Percentiles rank a stretch among this genome's conserved stretches.
Evolutionary conservation across 2,113 vertebrate species (phyloP).

Genomic region (Syngnathus floridae): DNA sequence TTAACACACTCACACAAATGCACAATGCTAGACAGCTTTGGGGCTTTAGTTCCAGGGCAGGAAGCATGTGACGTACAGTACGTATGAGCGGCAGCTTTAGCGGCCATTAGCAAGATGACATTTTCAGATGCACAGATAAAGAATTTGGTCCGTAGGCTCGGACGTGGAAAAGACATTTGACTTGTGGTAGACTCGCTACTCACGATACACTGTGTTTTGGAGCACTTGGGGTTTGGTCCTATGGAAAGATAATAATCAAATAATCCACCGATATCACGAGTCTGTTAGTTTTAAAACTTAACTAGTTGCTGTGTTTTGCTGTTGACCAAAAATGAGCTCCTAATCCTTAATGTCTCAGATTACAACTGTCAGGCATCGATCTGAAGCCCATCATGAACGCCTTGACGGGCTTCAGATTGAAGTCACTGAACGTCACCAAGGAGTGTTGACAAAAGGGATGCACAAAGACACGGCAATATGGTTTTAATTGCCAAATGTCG

Average conservation of each 20-base stretch:
- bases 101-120: constrained; percentile 27
- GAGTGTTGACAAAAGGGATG: constrained; percentile 6
- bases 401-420: neutral
- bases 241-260: neutral
- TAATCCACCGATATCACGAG: neutral
- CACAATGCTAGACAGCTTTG: neutral
- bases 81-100: constrained; percentile 17
- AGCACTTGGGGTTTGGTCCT: constrained; percentile 28
- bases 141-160: constrained; percentile 9
- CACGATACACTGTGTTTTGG: constrained; percentile 17
- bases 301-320: neutral
- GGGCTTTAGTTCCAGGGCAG: constrained; percentile 5
- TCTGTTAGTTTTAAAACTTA: neutral
- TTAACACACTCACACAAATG: neutral
- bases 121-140: constrained; percentile 50
- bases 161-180: constrained; percentile 49
- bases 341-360: neutral
- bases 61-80: constrained; percentile 30
- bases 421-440: constrained; percentile 7
- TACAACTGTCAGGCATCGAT: no score
- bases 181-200: constrained; percentile 21
- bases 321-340: no score
- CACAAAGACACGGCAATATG: constrained; percentile 10
- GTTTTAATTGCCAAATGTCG: constrained; percentile 22
- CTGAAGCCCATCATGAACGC: no score